These are phyloP conservation scores for Craterocephalus amniculus DNA, from an alignment of 2,797 vertebrate genomes.

Conservation along the genomic window DNA sequence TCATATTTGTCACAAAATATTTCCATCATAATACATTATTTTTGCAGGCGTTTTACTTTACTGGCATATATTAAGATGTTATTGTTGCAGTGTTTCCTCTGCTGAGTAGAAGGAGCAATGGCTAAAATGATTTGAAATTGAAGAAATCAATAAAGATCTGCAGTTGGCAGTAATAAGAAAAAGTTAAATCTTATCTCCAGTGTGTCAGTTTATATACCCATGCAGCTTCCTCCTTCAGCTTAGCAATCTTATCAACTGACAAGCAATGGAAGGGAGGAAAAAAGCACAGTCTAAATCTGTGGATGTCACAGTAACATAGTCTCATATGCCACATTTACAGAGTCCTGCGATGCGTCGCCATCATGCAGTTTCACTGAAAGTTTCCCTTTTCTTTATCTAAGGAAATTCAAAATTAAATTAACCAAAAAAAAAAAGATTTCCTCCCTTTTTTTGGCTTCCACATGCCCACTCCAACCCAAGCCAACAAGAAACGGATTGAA, in stretches of 20 bases:
- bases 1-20: not conserved
- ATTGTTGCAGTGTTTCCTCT: not conserved
- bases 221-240: not conserved
- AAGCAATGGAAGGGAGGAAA: not conserved
- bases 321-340: conserved; percentile 2
- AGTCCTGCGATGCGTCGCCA: not conserved
- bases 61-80: not conserved
- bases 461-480: no score
- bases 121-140: not conserved
- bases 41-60: not conserved
- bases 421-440: no score
- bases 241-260: not conserved
- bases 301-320: not conserved
- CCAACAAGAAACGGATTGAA: no score
- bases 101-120: not conserved
- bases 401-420: no score
- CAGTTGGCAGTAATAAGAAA: conserved; percentile 10
- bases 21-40: not conserved
- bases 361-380: not conserved
- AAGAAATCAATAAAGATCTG: conserved; percentile 10
- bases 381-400: not conserved
- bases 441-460: no score
- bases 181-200: not conserved
- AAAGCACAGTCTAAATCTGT: not conserved
- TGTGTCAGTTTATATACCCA: not conserved